A percentile compares a stretch with the other conserved stretches of the same genome.
These are phyloP conservation scores for Coluber constrictor DNA, from an alignment of 2,797 vertebrate genomes.

Conservation along the genomic window DNA sequence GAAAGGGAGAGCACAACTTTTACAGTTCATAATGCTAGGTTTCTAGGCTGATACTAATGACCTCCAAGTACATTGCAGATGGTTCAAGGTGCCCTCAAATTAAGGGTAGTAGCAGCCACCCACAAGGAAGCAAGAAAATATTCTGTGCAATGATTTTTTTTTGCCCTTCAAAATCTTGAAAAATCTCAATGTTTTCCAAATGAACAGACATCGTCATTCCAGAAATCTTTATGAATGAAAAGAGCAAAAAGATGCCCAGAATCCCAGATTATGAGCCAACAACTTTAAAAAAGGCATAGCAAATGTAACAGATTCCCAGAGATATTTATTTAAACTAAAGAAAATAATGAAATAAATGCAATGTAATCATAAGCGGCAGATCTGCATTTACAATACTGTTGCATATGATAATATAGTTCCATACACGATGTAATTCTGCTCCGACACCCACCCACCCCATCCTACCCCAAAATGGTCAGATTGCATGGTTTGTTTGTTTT, in stretches of 20 bases:
- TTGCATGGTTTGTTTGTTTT: background rate
- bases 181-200: background rate
- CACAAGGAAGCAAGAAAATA: background rate
- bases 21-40: conserved; percentile 53
- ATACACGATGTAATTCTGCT: background rate
- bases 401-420: background rate
- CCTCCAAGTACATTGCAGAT: background rate
- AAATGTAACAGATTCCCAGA: background rate
- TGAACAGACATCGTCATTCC: background rate
- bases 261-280: background rate
- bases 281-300: background rate
- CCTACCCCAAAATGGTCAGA: background rate
- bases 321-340: background rate
- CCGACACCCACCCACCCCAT: background rate
- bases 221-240: background rate
- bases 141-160: background rate
- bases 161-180: background rate
- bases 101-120: background rate
- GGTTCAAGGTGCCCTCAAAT: background rate
- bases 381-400: background rate
- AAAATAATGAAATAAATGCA: background rate
- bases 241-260: background rate
- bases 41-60: conserved; percentile 34
- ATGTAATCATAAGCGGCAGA: background rate
- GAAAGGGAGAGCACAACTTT: conserved; percentile 47